These are phyloP conservation scores for Hypselothyrea guttata DNA, from an alignment of 2,888 invertebrate genomes.

Conservation along the genomic window DNA sequence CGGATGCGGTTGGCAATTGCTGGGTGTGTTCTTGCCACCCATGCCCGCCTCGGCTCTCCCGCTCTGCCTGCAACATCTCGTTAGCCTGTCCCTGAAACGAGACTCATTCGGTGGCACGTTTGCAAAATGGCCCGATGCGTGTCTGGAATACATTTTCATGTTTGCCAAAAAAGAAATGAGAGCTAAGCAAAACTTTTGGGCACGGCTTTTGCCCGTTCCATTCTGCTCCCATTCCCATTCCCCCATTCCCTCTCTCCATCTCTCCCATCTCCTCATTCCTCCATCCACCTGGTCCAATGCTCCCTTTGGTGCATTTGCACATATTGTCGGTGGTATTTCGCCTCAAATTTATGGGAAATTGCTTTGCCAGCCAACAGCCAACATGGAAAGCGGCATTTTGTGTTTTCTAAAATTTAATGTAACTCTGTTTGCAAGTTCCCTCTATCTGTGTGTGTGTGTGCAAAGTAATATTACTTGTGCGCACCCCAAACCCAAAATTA, in stretches of 20 bases:
- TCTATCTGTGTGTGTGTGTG: slow-evolving; percentile 9
- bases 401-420: slow-evolving; percentile 67
- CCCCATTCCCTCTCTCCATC: no score
- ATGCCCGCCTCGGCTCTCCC: neutral
- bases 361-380: slow-evolving; percentile 55
- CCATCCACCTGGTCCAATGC: slow-evolving; percentile 10
- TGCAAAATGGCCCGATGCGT: slow-evolving; percentile 81
- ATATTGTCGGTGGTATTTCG: slow-evolving; percentile 59
- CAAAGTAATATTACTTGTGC: no score
- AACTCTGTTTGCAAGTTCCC: slow-evolving; percentile 19
- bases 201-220: slow-evolving; percentile 26
- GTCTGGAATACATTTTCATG: slow-evolving; percentile 80
- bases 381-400: slow-evolving; percentile 55
- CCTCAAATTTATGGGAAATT: slow-evolving; percentile 68
- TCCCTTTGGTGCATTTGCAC: slow-evolving; percentile 54
- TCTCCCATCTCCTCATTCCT: no score
- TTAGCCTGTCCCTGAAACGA: slow-evolving; percentile 24
- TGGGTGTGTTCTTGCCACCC: slow-evolving; percentile 14
- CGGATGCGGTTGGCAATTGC: slow-evolving; percentile 47
- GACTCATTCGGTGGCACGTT: slow-evolving; percentile 80
- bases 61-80: neutral
- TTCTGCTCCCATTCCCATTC: neutral
- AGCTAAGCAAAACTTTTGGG: slow-evolving; percentile 45
- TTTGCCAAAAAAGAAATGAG: slow-evolving; percentile 64
- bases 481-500: slow-evolving; percentile 46